These are phyloP conservation scores for Rostratula benghalensis DNA, from an alignment of 2,113 vertebrate genomes.

Conservation along the genomic window DNA sequence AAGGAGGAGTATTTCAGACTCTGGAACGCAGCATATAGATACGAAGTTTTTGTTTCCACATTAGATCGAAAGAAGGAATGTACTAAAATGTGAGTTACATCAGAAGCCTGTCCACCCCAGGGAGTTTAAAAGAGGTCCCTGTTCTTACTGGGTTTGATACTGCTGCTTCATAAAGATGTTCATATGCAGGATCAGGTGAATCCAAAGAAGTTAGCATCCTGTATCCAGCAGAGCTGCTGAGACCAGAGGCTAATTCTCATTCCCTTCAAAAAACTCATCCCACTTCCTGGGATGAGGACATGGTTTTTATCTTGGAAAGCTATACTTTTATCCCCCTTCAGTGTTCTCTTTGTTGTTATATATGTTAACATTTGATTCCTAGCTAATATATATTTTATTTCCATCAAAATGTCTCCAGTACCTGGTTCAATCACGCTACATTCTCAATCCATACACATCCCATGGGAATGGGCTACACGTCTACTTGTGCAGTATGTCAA, in stretches of 20 bases:
- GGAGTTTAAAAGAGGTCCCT: background rate
- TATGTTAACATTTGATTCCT: background rate
- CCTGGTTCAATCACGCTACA: background rate
- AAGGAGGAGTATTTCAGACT: background rate
- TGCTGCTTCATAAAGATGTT: background rate
- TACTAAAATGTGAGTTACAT: background rate
- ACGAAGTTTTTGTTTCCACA: background rate
- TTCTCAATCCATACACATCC: background rate
- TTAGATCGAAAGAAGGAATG: background rate
- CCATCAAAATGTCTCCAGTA: background rate
- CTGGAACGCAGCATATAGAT: background rate
- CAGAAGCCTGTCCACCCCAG: background rate
- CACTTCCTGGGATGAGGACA: background rate
- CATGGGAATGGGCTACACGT: background rate
- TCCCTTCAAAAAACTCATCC: background rate
- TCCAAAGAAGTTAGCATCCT: background rate
- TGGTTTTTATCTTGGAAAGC: background rate
- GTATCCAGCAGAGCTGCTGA: background rate
- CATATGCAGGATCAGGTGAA: background rate
- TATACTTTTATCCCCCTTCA: background rate
- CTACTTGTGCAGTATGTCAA: background rate
- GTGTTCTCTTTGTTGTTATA: background rate
- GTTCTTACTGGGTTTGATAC: background rate
- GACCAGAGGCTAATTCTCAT: background rate
- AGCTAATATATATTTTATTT: background rate